Evolutionary conservation across 53 echinoderm and acorn worm species (phyloP), one percentile per base, ranked within the genome.

Genomic region (Zoroaster sp.): DNA sequence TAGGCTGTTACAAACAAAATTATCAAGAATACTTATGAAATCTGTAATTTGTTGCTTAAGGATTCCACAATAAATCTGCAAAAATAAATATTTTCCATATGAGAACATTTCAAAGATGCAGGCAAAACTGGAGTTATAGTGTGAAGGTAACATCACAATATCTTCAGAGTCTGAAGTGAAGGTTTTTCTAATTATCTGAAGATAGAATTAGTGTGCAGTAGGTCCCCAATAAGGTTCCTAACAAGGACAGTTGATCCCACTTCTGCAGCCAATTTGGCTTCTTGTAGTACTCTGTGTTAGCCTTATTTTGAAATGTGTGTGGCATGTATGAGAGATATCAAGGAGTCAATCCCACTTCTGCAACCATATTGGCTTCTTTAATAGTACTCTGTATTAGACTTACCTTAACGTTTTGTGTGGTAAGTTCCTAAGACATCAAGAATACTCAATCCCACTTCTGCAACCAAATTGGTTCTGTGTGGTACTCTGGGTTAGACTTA

Each of bases 351-450:
- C 95, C 94, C n/a, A 92, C 88, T 55, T 95, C 97, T 28, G 90
- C 73, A 4, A 93, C 88, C 45, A 92, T 69, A 37, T 97, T 97
- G 35, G 95, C 93, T 35, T 97, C 97, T 59, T 95, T n/a, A n/a
- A n/a, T n/a, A n/a, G n/a, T n/a, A n/a, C n/a, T n/a, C n/a, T n/a
- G n/a, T n/a, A n/a, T n/a, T n/a, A n/a, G n/a, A n/a, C n/a, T n/a
- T n/a, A n/a, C n/a, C n/a, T 14, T 52, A 12, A 14, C 18, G 12
- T 12, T 52, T 52, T n/a, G n/a, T n/a, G n/a, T n/a, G n/a, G n/a
- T n/a, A n/a, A n/a, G n/a, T n/a, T n/a, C n/a, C 3, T 10, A 65
- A 7, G 66, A 39, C 32, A 47, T 18, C 17, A 41, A 44, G 7
- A 74, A n/a, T 7, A 9, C 5, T 9, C 6, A 6, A 18, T 17